Evolutionary conservation across 2,888 invertebrate species (phyloP).

Genomic region (Loripinus fragilis): DNA sequence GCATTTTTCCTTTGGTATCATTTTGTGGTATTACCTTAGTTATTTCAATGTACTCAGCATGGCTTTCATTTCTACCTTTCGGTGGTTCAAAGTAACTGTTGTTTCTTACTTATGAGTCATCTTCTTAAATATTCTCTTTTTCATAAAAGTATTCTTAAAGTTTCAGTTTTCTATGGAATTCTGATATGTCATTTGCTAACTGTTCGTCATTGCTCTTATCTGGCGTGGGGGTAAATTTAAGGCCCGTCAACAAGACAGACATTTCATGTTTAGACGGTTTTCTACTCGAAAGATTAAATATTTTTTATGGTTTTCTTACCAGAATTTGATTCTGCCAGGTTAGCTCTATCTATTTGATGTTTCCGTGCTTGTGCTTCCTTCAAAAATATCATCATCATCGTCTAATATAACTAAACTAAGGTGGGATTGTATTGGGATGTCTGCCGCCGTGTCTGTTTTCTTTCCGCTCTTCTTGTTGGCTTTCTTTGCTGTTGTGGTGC

Average conservation of each 20-base stretch:
- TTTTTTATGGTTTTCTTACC: too few relatives aligned
- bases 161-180: constrained; percentile 15
- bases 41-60: background rate
- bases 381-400: background rate
- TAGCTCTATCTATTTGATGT: background rate
- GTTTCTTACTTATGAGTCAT: constrained; percentile 22
- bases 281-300: constrained; percentile 17
- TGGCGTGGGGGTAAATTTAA: constrained; percentile 22
- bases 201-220: constrained; percentile 17
- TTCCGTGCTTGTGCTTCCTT: background rate
- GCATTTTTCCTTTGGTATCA: background rate
- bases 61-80: background rate
- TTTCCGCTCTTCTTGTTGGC: background rate
- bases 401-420: too few relatives aligned
- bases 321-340: background rate
- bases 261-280: constrained; percentile 10
- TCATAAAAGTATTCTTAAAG: constrained; percentile 18
- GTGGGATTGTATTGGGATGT: background rate
- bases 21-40: background rate
- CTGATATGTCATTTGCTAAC: background rate
- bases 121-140: background rate
- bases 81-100: constrained; percentile 22
- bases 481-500: background rate
- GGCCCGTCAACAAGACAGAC: constrained; percentile 6
- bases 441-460: background rate